A percentile compares a stretch with the other conserved stretches of the same genome.
These are phyloP conservation scores for Telmatherina bonti DNA, from an alignment of 2,797 vertebrate genomes.

Conservation along the genomic window DNA sequence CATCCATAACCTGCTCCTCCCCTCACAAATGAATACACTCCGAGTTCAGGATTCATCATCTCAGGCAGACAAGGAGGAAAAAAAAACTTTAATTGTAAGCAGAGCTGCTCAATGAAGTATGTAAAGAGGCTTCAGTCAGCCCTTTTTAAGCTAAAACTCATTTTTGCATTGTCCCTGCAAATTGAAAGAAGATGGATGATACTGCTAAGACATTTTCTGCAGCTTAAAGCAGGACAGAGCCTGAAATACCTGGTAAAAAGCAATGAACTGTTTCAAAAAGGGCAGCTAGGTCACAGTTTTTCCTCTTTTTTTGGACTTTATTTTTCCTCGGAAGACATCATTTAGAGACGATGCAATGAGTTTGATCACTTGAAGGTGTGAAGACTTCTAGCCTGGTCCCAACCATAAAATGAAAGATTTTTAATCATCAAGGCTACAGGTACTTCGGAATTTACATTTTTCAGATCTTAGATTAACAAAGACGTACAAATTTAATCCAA, in stretches of 20 bases:
- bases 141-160: conserved; percentile 61
- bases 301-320: not conserved
- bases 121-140: conserved; percentile 66
- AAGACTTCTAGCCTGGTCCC: no score
- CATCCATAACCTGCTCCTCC: conserved; percentile 12
- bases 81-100: conserved; percentile 66
- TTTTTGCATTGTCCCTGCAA: conserved; percentile 52
- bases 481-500: no score
- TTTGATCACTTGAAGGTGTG: no score
- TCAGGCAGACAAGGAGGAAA: conserved; percentile 10
- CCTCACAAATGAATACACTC: conserved; percentile 19
- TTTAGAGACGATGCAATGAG: not conserved
- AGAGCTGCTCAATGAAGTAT: conserved; percentile 65
- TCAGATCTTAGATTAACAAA: no score
- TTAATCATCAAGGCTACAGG: no score
- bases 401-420: no score
- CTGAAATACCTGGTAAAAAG: conserved; percentile 21
- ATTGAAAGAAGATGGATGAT: conserved; percentile 61
- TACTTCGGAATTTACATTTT: no score
- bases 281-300: not conserved
- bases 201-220: conserved; percentile 12
- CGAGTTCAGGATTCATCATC: conserved; percentile 54
- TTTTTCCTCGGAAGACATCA: not conserved
- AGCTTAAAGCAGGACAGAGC: conserved; percentile 47
- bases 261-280: conserved; percentile 1